A percentile compares a stretch with the other conserved stretches of the same genome.
phyloP scores from a whole-genome alignment of 1,140 invertebrate genomes.

The Calliopsis andreniformis region DNA sequence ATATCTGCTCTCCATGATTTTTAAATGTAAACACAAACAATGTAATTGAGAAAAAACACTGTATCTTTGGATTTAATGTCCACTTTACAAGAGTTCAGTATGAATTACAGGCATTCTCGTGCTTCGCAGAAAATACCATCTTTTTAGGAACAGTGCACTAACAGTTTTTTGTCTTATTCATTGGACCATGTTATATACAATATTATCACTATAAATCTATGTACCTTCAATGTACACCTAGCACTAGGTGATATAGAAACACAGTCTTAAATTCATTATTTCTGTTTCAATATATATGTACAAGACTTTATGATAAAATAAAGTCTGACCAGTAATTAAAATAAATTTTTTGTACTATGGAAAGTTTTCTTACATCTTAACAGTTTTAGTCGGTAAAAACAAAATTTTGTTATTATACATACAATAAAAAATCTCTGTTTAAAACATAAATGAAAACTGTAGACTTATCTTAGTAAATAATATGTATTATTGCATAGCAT shows the following conservation, averaged over 20 bases:
- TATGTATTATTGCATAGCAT: background rate
- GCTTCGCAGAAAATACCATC: slow-evolving; percentile 39
- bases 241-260: slow-evolving; percentile 54
- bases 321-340: slow-evolving; percentile 49
- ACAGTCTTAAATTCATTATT: slow-evolving; percentile 59
- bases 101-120: slow-evolving; percentile 25
- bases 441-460: slow-evolving; percentile 1
- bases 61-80: slow-evolving; percentile 47
- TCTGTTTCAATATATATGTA: slow-evolving; percentile 55
- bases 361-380: slow-evolving; percentile 41
- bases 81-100: slow-evolving; percentile 37
- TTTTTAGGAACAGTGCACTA: slow-evolving; percentile 52
- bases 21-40: slow-evolving; percentile 39
- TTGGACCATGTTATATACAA: slow-evolving; percentile 56
- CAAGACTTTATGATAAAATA: slow-evolving; percentile 51
- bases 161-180: slow-evolving; percentile 52
- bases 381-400: slow-evolving; percentile 20
- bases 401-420: slow-evolving; percentile 21
- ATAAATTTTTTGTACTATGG: slow-evolving; percentile 56
- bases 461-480: slow-evolving; percentile 9
- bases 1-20: slow-evolving; percentile 9
- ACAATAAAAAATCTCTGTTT: slow-evolving; percentile 20
- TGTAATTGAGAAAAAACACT: slow-evolving; percentile 25
- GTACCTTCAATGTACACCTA: slow-evolving; percentile 55
- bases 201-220: slow-evolving; percentile 56